Evolutionary conservation across 2,888 invertebrate genomes (phyloP).

Genomic region (Troglohyphantes excavatus): DNA sequence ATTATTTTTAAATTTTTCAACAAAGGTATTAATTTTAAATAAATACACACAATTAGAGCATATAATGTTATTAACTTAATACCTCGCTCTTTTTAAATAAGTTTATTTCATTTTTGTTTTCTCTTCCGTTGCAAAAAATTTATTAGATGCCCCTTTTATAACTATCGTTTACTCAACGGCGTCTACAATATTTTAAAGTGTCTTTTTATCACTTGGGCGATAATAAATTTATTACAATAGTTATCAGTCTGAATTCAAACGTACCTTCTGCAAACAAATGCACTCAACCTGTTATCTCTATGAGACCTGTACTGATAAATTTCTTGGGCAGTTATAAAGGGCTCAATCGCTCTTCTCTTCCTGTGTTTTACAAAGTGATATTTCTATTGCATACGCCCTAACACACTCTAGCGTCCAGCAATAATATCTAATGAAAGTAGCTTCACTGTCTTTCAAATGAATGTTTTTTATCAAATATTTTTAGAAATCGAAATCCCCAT

Average conservation of each 20-base stretch:
- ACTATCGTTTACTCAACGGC: not conserved
- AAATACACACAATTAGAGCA: no score
- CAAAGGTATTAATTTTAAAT: no score
- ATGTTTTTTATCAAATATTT: no score
- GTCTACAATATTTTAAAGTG: slow-evolving; percentile 1
- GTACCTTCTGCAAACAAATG: slow-evolving; percentile 20
- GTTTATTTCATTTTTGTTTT: no score
- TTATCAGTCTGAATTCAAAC: slow-evolving; percentile 28
- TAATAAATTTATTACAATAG: slow-evolving; percentile 22
- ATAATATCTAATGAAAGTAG: no score
- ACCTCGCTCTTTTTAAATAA: no score
- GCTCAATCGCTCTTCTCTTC: slow-evolving; percentile 3
- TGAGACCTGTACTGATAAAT: slow-evolving; percentile 30
- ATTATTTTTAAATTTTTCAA: no score
- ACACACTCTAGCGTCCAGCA: not conserved
- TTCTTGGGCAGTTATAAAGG: not conserved
- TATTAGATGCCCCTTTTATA: no score
- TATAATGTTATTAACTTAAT: no score
- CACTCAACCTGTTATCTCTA: slow-evolving; percentile 25
- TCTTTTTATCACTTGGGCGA: slow-evolving; percentile 13
- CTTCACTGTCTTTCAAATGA: no score
- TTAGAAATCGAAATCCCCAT: no score
- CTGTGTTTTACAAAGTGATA: not conserved
- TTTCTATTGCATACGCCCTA: not conserved
- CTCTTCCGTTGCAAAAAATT: no score